phyloP scores from a whole-genome alignment of 2,797 vertebrate genomes.

The Chelon labrosus region DNA sequence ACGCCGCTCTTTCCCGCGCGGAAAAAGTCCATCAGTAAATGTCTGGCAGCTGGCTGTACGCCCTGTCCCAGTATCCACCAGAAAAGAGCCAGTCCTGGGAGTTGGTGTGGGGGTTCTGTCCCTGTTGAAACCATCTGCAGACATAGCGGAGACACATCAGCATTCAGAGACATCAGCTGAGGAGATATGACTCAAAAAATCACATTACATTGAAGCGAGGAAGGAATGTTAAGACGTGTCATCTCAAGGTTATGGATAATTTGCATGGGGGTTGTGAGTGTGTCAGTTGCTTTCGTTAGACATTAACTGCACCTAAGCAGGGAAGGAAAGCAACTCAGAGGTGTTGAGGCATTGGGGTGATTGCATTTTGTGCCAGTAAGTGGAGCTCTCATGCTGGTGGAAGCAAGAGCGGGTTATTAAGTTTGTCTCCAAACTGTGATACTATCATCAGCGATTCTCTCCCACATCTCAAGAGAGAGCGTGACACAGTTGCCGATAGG shows the following conservation, averaged over 20 bases:
- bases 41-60: constrained; percentile 92
- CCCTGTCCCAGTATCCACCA: constrained; percentile 95
- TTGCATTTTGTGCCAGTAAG: constrained; percentile 39
- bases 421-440: not conserved
- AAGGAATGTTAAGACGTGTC: constrained; percentile 12
- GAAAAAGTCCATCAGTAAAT: constrained; percentile 88
- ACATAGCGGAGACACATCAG: constrained; percentile 17
- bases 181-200: constrained; percentile 9
- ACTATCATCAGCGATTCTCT: constrained; percentile 8
- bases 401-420: constrained; percentile 19
- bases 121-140: constrained; percentile 96
- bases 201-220: constrained; percentile 6
- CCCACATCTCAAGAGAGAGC: not conserved
- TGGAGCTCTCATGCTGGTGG: constrained; percentile 34
- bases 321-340: not conserved
- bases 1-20: constrained; percentile 10
- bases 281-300: constrained; percentile 9
- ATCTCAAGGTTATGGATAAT: constrained; percentile 9
- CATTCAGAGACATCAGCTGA: constrained; percentile 6
- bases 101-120: constrained; percentile 91
- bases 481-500: constrained; percentile 7
- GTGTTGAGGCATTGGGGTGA: constrained; percentile 26
- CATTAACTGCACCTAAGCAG: not conserved
- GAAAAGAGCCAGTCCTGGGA: constrained; percentile 96
- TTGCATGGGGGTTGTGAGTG: not conserved